These are phyloP conservation scores for Myotis lucifugus DNA, from an alignment of 2,113 vertebrate genomes.

Conservation along the genomic window DNA sequence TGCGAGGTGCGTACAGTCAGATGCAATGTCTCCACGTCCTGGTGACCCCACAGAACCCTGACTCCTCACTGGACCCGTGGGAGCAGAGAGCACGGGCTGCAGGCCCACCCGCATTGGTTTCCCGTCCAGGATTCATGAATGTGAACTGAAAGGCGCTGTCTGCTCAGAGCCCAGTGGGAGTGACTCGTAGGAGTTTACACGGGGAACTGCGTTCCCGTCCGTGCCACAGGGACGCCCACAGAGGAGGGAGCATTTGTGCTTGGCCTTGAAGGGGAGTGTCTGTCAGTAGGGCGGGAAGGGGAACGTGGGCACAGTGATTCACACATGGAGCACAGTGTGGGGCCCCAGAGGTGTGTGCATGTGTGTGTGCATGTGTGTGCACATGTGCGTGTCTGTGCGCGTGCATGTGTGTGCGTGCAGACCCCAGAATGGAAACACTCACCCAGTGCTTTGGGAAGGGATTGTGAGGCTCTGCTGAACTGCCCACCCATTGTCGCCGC, in stretches of 20 bases:
- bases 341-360: too few species aligned
- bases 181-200: neutral
- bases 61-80: neutral
- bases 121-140: neutral
- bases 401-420: too few species aligned
- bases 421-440: neutral
- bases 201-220: neutral
- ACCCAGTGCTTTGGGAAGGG: neutral
- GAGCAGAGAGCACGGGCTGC: neutral
- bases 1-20: neutral
- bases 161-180: neutral
- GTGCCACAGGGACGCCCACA: neutral
- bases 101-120: neutral
- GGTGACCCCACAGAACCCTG: neutral
- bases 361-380: neutral
- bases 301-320: too few species aligned
- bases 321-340: too few species aligned
- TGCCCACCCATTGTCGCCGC: neutral
- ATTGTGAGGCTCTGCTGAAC: neutral
- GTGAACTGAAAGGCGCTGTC: neutral
- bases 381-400: neutral
- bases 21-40: neutral
- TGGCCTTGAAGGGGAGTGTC: neutral
- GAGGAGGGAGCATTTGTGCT: neutral
- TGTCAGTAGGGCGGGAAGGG: neutral